phyloP scores from a whole-genome alignment of 2,888 invertebrate genomes.

The Philereme transversata region DNA sequence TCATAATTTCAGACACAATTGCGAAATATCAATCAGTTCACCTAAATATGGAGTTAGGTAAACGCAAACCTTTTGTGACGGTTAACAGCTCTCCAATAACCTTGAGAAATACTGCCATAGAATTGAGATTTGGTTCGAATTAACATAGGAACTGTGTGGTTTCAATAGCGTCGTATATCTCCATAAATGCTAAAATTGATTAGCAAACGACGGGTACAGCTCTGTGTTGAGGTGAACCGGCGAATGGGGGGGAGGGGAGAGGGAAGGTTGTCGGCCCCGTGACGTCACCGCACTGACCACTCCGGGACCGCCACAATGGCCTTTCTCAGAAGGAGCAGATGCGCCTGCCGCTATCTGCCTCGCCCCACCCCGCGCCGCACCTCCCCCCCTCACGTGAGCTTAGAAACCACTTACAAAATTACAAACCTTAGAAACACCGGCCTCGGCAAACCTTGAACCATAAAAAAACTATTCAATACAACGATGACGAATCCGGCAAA shows the following conservation, averaged over 20 bases:
- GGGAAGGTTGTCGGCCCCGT: conserved; percentile 81
- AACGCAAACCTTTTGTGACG: conserved; percentile 15
- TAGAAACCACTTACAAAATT: conserved; percentile 41
- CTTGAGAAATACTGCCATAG: conserved; percentile 21
- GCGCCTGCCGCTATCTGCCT: conserved; percentile 72
- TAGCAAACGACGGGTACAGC: conserved; percentile 47
- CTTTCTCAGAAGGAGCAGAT: conserved; percentile 82
- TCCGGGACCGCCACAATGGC: conserved; percentile 77
- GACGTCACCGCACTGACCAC: conserved; percentile 82
- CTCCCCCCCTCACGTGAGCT: conserved; percentile 52
- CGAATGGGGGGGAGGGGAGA: conserved; percentile 49
- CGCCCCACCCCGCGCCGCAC: conserved; percentile 55
- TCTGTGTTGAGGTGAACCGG: conserved; percentile 38
- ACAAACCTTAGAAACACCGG: conserved; percentile 34
- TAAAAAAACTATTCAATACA: conserved; percentile 53
- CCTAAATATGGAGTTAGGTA: conserved; percentile 16
- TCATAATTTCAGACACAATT: conserved; percentile 14
- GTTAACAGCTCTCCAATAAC: conserved; percentile 24
- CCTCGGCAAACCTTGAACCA: conserved; percentile 42
- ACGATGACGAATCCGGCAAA: conserved; percentile 57
- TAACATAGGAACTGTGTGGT: conserved; percentile 37
- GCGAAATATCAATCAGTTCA: conserved; percentile 16
- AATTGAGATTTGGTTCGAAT: conserved; percentile 23
- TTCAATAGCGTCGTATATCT: conserved; percentile 40
- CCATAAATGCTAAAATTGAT: conserved; percentile 46